Evolutionary conservation across 2,888 invertebrate species (phyloP).

Genomic region (Eupithecia abbreviata): DNA sequence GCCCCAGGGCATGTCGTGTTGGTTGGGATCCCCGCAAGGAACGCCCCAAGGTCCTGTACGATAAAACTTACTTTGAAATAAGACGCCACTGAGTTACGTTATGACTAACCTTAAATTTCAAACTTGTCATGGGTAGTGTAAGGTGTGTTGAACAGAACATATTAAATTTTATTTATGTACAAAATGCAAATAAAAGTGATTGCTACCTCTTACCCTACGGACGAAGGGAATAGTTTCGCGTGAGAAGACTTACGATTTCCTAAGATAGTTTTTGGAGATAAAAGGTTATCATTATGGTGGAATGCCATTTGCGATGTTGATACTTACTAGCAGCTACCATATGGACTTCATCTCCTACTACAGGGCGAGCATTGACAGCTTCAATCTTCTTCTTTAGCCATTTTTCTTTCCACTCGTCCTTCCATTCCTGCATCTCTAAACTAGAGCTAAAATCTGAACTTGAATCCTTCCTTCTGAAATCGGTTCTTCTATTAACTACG

Average conservation of each 20-base stretch:
- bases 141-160: neutral
- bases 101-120: neutral
- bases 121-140: neutral
- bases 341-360: slow-evolving; percentile 63
- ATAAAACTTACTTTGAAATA: neutral
- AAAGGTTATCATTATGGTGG: neutral
- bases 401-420: slow-evolving; percentile 52
- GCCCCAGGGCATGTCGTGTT: slow-evolving; percentile 76
- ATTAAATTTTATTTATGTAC: neutral
- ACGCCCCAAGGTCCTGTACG: slow-evolving; percentile 75
- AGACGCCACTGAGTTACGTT: neutral
- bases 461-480: slow-evolving; percentile 12
- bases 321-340: slow-evolving; percentile 72
- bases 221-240: too few species aligned
- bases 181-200: neutral
- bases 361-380: slow-evolving; percentile 55
- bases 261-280: neutral
- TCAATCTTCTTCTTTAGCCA: slow-evolving; percentile 62
- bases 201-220: neutral
- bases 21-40: slow-evolving; percentile 73
- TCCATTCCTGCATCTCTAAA: slow-evolving; percentile 51
- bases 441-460: slow-evolving; percentile 43
- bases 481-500: slow-evolving; percentile 18
- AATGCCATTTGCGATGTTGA: neutral
- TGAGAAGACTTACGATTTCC: too few species aligned